A percentile compares a stretch with the other conserved stretches of the same genome.
phyloP scores from a whole-genome alignment of 1,140 invertebrate species.

The Calosoma granatense region DNA sequence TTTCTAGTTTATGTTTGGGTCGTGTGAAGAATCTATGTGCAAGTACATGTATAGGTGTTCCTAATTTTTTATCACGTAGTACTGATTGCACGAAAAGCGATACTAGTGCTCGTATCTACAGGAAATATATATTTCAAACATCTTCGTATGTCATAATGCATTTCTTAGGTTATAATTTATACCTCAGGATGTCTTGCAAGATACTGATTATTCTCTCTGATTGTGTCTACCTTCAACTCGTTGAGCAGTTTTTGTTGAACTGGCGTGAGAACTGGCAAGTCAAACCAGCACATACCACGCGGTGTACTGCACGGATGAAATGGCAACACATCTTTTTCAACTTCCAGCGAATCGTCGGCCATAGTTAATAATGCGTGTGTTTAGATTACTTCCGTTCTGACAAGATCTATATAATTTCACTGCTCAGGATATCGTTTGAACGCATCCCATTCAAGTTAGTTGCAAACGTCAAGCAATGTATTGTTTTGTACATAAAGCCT shows the following conservation, averaged over 20 bases:
- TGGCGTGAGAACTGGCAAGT: constrained; percentile 14
- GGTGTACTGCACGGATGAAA: constrained; percentile 19
- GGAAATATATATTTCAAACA: constrained; percentile 1
- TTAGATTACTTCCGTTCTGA: no score
- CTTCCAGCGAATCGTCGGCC: constrained; percentile 10
- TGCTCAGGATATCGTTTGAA: no score
- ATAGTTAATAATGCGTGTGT: constrained; percentile 13
- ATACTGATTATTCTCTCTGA: constrained; percentile 18
- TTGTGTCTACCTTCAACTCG: constrained; percentile 14
- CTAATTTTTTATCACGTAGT: background rate
- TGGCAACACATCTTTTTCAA: constrained; percentile 5
- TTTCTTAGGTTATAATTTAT: no score
- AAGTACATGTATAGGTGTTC: background rate
- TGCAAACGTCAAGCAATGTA: no score
- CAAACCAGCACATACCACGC: constrained; percentile 16
- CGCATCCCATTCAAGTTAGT: no score
- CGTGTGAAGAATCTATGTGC: background rate
- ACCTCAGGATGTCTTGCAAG: constrained; percentile 20
- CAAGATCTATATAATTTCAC: no score
- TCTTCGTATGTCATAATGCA: no score
- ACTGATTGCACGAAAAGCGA: background rate
- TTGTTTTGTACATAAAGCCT: no score
- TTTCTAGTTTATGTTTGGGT: background rate
- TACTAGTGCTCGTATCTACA: background rate
- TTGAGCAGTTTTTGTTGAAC: constrained; percentile 17